Base-by-base conservation (phyloP, 2,113 vertebrate species). In the Epinephelus lanceolatus region DNA sequence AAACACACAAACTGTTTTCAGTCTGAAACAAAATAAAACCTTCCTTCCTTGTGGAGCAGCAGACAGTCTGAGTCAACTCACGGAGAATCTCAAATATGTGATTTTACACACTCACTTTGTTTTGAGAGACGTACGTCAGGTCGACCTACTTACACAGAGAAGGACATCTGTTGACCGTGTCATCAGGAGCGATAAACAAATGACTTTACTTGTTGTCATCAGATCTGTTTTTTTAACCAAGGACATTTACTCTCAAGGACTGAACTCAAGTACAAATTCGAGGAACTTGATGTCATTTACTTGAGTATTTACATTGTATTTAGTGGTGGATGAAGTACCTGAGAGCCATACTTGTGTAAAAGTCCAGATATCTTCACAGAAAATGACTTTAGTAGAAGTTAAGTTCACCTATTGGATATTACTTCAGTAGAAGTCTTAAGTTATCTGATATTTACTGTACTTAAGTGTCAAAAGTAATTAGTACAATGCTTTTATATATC, bases 21-120 rank as follows among this genome's bases (percentile, higher is more conserved):
- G 33, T 42, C 63, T 27, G 61, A 72, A 30, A 61, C 19, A 12
- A 57, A 78, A 62, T 62, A 37, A 45, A 83, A 53, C 19, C 17
- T 17, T 25, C 40, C n/a, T n/a, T 70, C 40, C 21, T 33, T 78
- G 57, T 7, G 14, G 30, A 42, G 25, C 57, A 71, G 60, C 78
- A 78, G 77, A 79, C 40, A 2, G 42, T 70, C 23, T 78, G 76
- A 74, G 37, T 71, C 77, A 51, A 12, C 51, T 70, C 63, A 9
- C 6, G 0, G 52, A 55, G 83, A 91, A 88, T 89, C 47, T 17
- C 3, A 82, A 79, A 6, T 30, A 77, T 84, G 47, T n/a, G 37
- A 62, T 74, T 85, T 85, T 67, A 87, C 86, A 45, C 80, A n/a
- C 69, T 19, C 12, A 8, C 42, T 53, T 73, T 81, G 80, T 82